These are phyloP conservation scores for Elysia chlorotica DNA, from an alignment of 1,140 invertebrate species.

Conservation along the genomic window DNA sequence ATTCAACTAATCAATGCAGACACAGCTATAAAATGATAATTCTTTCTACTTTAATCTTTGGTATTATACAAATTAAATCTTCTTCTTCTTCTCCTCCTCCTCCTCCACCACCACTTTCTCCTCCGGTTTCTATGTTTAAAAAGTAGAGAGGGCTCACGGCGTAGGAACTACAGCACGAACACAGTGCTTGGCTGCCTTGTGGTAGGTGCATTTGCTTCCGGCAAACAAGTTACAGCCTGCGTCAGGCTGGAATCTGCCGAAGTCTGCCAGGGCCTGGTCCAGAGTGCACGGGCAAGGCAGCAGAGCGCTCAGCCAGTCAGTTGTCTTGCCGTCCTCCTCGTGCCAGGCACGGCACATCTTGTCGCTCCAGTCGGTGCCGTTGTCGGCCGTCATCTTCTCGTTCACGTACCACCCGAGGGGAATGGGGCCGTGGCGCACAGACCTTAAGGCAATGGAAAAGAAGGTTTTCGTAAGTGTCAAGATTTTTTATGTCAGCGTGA, in stretches of 20 bases:
- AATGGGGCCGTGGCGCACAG: constrained; percentile 24
- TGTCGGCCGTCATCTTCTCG: constrained; percentile 23
- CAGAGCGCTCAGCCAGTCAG: constrained; percentile 45
- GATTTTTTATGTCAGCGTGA: too few species aligned
- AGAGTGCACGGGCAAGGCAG: constrained; percentile 90
- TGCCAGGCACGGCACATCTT: constrained; percentile 41
- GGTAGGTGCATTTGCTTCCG: constrained; percentile 85
- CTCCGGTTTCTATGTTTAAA: neutral
- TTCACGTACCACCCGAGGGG: constrained; percentile 50
- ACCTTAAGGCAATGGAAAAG: too few species aligned
- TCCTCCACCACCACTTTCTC: too few species aligned
- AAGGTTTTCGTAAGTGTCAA: too few species aligned
- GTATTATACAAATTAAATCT: too few species aligned
- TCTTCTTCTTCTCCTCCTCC: too few species aligned
- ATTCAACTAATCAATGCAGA: too few species aligned
- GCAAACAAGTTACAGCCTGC: constrained; percentile 77
- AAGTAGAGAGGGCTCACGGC: too few species aligned
- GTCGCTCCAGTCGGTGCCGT: constrained; percentile 41
- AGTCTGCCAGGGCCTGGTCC: constrained; percentile 87
- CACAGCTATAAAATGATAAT: too few species aligned
- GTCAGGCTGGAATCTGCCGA: constrained; percentile 90
- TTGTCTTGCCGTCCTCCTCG: constrained; percentile 33
- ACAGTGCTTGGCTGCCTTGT: constrained; percentile 88
- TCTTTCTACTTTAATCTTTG: too few species aligned
- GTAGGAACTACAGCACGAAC: constrained; percentile 88